Evolutionary conservation across 2,113 vertebrate species (phyloP).

Genomic region (Tricholaema leucomelas): DNA sequence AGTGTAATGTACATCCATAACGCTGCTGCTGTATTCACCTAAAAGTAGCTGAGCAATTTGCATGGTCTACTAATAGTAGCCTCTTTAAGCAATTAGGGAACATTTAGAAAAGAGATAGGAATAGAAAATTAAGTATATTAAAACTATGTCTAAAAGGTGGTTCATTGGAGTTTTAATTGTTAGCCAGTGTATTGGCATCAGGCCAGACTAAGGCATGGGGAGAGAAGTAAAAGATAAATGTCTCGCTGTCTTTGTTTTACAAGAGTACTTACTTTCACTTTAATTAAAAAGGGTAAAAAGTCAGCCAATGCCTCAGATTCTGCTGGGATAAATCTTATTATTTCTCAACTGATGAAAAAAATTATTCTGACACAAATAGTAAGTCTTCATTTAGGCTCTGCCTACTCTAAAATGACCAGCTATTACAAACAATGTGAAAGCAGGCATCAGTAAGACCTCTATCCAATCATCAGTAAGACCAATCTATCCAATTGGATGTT

Average conservation of each 20-base stretch:
- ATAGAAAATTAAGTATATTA: neutral
- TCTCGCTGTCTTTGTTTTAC: neutral
- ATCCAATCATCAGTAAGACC: neutral
- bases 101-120: neutral
- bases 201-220: neutral
- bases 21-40: neutral
- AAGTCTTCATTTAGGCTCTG: neutral
- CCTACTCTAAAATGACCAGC: neutral
- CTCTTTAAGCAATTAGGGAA: neutral
- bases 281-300: neutral
- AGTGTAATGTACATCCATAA: neutral
- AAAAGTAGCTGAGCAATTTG: neutral
- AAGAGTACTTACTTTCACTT: neutral
- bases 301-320: neutral
- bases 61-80: neutral
- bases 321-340: neutral
- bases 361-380: neutral
- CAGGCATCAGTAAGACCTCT: neutral
- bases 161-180: neutral
- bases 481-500: neutral
- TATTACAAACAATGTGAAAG: neutral
- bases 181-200: neutral
- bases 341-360: neutral
- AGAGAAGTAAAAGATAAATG: neutral
- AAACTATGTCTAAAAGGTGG: neutral